These are phyloP conservation scores for Ditula angustiorana DNA, from an alignment of 2,888 invertebrate species.

Conservation along the genomic window DNA sequence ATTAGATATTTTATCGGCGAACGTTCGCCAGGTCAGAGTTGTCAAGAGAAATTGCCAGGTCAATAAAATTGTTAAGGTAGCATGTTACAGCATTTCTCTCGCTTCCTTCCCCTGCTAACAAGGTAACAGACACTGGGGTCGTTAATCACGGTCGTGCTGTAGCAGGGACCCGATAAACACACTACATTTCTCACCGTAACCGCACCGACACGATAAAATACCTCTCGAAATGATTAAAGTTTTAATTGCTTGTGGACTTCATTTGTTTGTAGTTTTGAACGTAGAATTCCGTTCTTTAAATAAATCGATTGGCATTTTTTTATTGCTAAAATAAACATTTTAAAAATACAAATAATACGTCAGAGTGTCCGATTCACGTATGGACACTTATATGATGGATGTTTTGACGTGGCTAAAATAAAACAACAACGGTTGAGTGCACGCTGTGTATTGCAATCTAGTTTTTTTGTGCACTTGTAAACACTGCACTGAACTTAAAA, in stretches of 20 bases:
- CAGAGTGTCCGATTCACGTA: too few species aligned
- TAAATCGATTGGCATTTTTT: neutral
- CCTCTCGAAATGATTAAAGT: slow-evolving; percentile 35
- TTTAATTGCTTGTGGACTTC: slow-evolving; percentile 31
- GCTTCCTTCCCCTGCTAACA: slow-evolving; percentile 32
- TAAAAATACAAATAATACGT: too few species aligned
- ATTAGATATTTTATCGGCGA: slow-evolving; percentile 15
- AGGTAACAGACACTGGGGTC: slow-evolving; percentile 36
- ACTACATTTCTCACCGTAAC: slow-evolving; percentile 36
- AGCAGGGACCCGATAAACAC: slow-evolving; percentile 38
- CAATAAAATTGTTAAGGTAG: slow-evolving; percentile 40
- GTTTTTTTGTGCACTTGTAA: too few species aligned
- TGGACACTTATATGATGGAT: too few species aligned
- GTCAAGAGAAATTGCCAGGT: slow-evolving; percentile 33
- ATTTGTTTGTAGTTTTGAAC: neutral
- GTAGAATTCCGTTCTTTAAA: neutral
- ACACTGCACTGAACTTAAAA: too few species aligned
- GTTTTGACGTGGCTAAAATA: too few species aligned
- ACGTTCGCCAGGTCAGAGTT: slow-evolving; percentile 18
- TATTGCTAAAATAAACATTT: too few species aligned
- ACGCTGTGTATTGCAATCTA: too few species aligned
- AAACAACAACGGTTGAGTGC: too few species aligned
- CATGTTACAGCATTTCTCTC: slow-evolving; percentile 36
- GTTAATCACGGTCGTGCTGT: slow-evolving; percentile 31
- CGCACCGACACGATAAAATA: slow-evolving; percentile 36